Conservation (phyloP, 2,888 invertebrate genomes). For the Cyaniris semiargus region DNA sequence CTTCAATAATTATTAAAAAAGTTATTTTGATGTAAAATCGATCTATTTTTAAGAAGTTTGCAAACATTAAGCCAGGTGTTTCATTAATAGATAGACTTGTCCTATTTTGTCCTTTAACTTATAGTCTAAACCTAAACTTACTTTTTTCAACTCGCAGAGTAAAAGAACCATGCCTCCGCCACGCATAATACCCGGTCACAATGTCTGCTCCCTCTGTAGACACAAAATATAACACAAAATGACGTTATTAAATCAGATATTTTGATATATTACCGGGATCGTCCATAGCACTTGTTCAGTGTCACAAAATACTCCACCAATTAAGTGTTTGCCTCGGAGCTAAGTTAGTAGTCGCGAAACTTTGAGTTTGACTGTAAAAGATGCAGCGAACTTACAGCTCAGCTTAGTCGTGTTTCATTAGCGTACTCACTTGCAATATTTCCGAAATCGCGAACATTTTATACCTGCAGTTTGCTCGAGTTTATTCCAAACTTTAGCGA, state of each 20-base stretch:
- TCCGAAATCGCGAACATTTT: constrained; percentile 13
- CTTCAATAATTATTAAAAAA: neutral
- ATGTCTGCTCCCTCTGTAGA: no score
- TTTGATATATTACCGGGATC: neutral
- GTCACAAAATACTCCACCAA: constrained; percentile 47
- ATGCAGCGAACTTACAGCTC: constrained; percentile 20
- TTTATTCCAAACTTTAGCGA: constrained; percentile 9
- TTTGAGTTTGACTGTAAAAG: constrained; percentile 23
- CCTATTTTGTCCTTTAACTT: no score
- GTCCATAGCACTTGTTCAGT: neutral
- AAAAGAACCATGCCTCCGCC: no score
- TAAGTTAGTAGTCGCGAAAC: constrained; percentile 45
- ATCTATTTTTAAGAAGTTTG: neutral
- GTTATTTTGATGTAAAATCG: no score
- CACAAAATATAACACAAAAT: neutral
- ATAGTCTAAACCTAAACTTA: no score
- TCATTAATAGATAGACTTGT: no score
- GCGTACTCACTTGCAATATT: constrained; percentile 25
- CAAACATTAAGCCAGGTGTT: no score
- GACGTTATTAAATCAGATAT: neutral
- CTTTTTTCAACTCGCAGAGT: no score
- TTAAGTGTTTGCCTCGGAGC: constrained; percentile 61
- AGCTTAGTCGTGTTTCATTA: constrained; percentile 29
- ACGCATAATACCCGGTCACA: no score
- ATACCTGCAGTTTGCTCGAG: constrained; percentile 17